Evolutionary conservation across 2,113 vertebrate species (phyloP), one percentile per base, ranked within the genome.

Genomic region (Tretioscincus oriximinensis): DNA sequence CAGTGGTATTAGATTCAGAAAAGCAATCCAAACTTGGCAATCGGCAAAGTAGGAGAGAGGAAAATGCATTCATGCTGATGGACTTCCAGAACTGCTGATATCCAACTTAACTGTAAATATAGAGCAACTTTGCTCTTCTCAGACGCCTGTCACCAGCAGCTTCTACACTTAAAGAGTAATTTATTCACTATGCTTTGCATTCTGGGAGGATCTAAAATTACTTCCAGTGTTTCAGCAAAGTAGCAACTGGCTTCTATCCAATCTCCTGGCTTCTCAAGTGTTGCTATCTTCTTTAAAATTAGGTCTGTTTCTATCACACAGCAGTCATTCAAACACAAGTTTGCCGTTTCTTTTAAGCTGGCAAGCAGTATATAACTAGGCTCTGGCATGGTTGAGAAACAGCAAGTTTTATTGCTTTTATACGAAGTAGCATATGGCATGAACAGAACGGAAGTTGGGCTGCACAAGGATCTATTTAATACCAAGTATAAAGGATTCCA

Each of bases 211-310:
- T 64, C 7, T 80, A 1, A 78, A 58, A 78, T 84, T 64, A n/a
- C 49, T 65, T 41, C 10, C 8, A 72, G 18, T 68, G 22, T 81
- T 86, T 86, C 69, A 85, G 60, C 51, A 76, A 41, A 77, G 18
- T 2, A 61, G 1, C 61, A 80, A 82, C 78, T 88, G 67, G 47
- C 66, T 81, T 9, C 14, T 3, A 8, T 68, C 22, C 65, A 45
- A 47, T 9, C 16, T 58, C 76, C n/a, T 68, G 11, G 49, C 10
- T 84, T 22, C 51, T 82, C 29, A 74, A 58, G 75, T 72, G 4
- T 73, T 81, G 7, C 5, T 11, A 85, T 61, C n/a, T n/a, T 84
- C 85, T 84, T 71, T 81, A 70, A 81, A 84, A 84, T 3, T 73
- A 76, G 74, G 76, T 24, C 29, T 73, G 2, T 51, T 20, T 80